Evolutionary conservation across 2,113 vertebrate genomes (phyloP).

Genomic region (Notarius quadriscutis): DNA sequence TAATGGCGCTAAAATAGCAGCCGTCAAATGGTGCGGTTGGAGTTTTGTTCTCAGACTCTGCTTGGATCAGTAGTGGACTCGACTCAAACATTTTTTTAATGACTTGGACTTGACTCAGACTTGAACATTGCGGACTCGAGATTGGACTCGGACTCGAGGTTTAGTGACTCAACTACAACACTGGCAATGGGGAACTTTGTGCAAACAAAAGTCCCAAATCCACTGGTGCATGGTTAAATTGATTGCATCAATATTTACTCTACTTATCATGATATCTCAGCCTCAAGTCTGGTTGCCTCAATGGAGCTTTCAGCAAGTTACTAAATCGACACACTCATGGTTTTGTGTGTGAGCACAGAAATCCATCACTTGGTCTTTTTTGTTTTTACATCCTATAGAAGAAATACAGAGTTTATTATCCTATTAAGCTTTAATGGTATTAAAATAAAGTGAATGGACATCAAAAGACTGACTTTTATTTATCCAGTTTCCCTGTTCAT

Average conservation of each 20-base stretch:
- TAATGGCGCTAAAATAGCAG: no score
- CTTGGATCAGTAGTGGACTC: no score
- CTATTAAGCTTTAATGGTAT: background rate
- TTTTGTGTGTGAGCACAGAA: no score
- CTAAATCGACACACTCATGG: background rate
- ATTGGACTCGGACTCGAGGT: no score
- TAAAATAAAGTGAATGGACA: background rate
- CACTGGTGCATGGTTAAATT: background rate
- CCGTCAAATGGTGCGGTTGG: no score
- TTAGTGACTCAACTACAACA: no score
- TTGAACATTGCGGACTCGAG: no score
- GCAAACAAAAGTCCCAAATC: background rate
- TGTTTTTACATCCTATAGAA: background rate
- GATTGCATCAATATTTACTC: background rate
- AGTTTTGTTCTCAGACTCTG: no score
- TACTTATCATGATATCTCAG: background rate
- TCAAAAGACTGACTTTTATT: background rate
- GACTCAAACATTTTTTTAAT: no score
- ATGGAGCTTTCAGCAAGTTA: background rate
- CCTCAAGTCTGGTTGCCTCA: background rate
- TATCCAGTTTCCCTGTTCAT: background rate
- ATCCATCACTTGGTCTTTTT: background rate
- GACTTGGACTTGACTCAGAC: no score
- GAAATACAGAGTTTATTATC: background rate
- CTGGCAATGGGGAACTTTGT: background rate